Evolutionary conservation across 2,888 invertebrate species (phyloP).

Genomic region (Temnothorax ravouxi): DNA sequence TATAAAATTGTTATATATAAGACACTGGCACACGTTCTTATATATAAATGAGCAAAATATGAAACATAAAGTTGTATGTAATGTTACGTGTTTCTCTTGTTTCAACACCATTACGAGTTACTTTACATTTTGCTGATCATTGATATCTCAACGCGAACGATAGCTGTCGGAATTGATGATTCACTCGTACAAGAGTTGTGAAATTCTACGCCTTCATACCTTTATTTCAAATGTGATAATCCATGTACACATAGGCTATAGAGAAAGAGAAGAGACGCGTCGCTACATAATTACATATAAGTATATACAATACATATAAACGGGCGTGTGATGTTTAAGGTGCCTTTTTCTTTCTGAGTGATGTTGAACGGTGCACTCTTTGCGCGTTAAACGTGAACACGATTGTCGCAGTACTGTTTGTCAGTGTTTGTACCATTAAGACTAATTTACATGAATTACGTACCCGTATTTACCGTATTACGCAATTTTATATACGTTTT

Average conservation of each 20-base stretch:
- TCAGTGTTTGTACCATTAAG: slow-evolving; percentile 3
- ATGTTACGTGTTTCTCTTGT: slow-evolving; percentile 16
- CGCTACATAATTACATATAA: slow-evolving; percentile 61
- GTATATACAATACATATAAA: slow-evolving; percentile 48
- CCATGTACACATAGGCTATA: slow-evolving; percentile 70
- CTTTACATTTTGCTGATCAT: background rate
- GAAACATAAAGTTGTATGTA: background rate
- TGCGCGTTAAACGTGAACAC: slow-evolving; percentile 4
- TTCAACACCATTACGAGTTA: background rate
- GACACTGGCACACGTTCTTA: background rate
- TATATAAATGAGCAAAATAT: background rate
- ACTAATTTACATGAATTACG: slow-evolving; percentile 10
- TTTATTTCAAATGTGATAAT: slow-evolving; percentile 84
- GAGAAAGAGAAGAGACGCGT: slow-evolving; percentile 63
- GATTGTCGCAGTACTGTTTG: background rate
- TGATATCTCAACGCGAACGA: background rate
- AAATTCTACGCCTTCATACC: slow-evolving; percentile 53
- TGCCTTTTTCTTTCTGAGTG: slow-evolving; percentile 62
- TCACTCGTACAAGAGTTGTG: background rate
- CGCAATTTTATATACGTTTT: slow-evolving; percentile 34
- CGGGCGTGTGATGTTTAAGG: slow-evolving; percentile 61
- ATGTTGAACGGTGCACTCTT: slow-evolving; percentile 7
- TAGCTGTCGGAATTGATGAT: slow-evolving; percentile 14
- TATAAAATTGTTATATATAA: background rate
- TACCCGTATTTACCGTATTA: slow-evolving; percentile 17